A percentile compares a stretch with the other conserved stretches of the same genome.
Evolutionary conservation across 2,888 invertebrate species (phyloP).

Genomic region (Diploptera punctata): DNA sequence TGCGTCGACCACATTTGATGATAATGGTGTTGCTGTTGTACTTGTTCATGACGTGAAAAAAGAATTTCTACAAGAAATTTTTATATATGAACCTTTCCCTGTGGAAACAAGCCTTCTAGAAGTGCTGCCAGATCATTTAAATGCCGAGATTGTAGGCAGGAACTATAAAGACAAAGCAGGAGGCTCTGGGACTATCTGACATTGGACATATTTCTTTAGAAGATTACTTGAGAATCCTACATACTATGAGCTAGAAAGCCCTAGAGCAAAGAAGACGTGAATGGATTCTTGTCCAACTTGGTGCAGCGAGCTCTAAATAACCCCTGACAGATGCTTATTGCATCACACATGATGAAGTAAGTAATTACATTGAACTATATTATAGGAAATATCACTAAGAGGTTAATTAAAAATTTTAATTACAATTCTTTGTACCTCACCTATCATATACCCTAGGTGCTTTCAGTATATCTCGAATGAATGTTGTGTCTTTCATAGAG

Average conservation of each 20-base stretch:
- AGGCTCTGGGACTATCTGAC: constrained; percentile 96
- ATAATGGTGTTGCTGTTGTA: constrained; percentile 86
- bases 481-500: too few relatives aligned
- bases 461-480: too few relatives aligned
- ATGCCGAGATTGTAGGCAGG: constrained; percentile 97
- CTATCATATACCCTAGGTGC: too few relatives aligned
- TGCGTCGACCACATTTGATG: constrained; percentile 95
- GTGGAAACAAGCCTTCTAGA: constrained; percentile 94
- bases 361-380: too few relatives aligned
- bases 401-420: too few relatives aligned
- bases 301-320: constrained; percentile 79
- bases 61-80: constrained; percentile 98
- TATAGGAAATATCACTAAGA: too few relatives aligned
- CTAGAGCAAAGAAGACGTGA: constrained; percentile 69
- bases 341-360: constrained; percentile 76
- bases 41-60: constrained; percentile 97
- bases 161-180: constrained; percentile 90
- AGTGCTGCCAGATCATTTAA: constrained; percentile 95
- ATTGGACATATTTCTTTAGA: constrained; percentile 98
- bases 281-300: constrained; percentile 78
- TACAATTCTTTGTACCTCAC: too few relatives aligned
- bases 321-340: constrained; percentile 80
- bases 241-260: constrained; percentile 85
- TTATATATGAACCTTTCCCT: constrained; percentile 98
- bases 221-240: constrained; percentile 75